Evolutionary conservation across 2,888 invertebrate species (phyloP), one percentile per base, ranked within the genome.

Genomic region (Andrena minutula): DNA sequence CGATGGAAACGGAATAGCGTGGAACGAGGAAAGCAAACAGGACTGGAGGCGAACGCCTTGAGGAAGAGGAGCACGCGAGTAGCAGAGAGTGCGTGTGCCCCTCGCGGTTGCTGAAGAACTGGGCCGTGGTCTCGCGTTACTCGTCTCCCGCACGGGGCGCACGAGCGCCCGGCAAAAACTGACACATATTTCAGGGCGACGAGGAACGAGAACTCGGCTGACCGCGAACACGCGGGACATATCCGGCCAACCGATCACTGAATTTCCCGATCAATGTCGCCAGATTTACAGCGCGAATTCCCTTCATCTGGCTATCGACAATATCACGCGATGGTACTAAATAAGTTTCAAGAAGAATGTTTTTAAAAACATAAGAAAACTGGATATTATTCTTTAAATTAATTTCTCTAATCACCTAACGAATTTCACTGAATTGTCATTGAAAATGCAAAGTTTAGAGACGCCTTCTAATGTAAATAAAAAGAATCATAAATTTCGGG

Each of bases 41-140:
- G 26, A 61, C 16, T 16, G 16, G 28, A 70, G 35, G 58, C 26
- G 41, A 23, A 65, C 23, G 23, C 16, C 35, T 28, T 53, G 53
- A 47, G 26, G 66, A 63, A 26, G 69, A 78, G 64, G 53, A 69
- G 51, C 30, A 61, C 41, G 28, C 32, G 70, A 73, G 68, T 74
- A 66, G 73, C 65, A 78, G 61, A 71, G 65, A 41, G 74, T 49
- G 78, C 71, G 78, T 58, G 79, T 73, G 76, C 60, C 65, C 68
- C 79, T 77, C 64, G 68, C 56, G 83, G 76, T 81, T 71, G 65
- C 72, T 49, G 66, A 71, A 83, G 87, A 89, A 89, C 88, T 89
- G 89, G 89, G 89, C 84, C 89, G 89, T 84, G 84, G 79, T 89
- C 86, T 89, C 87, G 87, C 68, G 87, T 88, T 89, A 86, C 87